Evolutionary conservation across 2,888 invertebrate species (phyloP), one percentile per base, ranked within the genome.

Genomic region (Callosobruchus maculatus): DNA sequence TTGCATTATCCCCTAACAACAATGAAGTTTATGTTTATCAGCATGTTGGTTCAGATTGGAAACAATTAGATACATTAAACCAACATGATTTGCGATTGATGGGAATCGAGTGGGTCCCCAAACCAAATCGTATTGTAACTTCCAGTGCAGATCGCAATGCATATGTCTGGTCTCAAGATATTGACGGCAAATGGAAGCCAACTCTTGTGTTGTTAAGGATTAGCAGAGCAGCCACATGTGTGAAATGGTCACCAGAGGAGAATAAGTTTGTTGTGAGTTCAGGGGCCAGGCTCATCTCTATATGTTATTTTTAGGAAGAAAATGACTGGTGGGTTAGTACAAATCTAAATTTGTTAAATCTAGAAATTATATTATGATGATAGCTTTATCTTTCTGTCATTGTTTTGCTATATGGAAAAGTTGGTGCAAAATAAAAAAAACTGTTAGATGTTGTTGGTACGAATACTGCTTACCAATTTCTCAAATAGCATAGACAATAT

Each of bases 251-350:
- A 0, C 99, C 99, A 0, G 90, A 93, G 87, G 99, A 99, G 87
- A 98, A 99, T 86, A 99, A 99, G 89, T 99, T 99, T 89, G 99
- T 99, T 0, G 99, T 99, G 30, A 99, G 99, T 0, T 98, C 97
- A 21, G 98, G 99, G 21, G 98, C 98, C 26, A 91, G 97, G 75
- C 89, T 98, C 74, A 97, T 99, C 79, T 97, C 98, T 0, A 95
- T 99, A 72, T 99, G 99, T 85, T 99, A 98, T 86, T 99, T 99
- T 88, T 99, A 99, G 85, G 94, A 95, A 76, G 97, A 97, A 84
- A 98, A 99, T 86, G 97, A 99, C 87, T 99, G 99, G 99, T 99
- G 99, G 99, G 96, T 49, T 49, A 49, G 49, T 49, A 49, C 9
- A 9, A n/a, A 7, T 26, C 26, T 26, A 26, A 26, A 7, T 26